Evolutionary conservation across 2,113 vertebrate species (phyloP), one percentile per base, ranked within the genome.

Genomic region (Lamprotornis superbus): DNA sequence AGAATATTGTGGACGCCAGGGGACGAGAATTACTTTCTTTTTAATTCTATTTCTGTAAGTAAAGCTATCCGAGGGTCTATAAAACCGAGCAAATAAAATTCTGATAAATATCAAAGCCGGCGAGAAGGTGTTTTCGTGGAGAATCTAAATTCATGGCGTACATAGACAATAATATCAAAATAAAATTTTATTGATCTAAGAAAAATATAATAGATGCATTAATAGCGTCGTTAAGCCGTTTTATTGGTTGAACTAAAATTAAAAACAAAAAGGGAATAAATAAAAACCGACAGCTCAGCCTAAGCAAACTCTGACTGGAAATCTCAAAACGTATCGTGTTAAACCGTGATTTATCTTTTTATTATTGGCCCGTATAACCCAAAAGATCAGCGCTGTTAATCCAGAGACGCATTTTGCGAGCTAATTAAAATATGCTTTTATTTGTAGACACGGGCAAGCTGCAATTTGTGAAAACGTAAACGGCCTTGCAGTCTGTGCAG

Each of bases 361-460:
- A 86, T 95, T 95, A 94, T 95, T 95, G 94, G 88, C 90, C 95
- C 12, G 24, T 88, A 96, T 77, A 94, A 94, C 94, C 84, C 80
- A 52, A 95, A 96, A 97, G 89, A 96, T 96, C 89, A 94, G 56
- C 79, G 25, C 56, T 93, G 95, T 96, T 97, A 97, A 97, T 93
- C 88, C 80, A 71, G 83, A 84, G 87, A 76, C 60, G 52, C 47
- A 46, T 90, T 94, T 90, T 90, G 94, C 28, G 39, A 96, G 87
- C 65, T 95, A 96, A 96, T 97, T 97, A 96, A 96, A 95, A 86
- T 91, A 94, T 95, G 79, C 40, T 96, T 96, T 95, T 87, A 95
- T 96, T 95, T 95, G 94, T 87, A 90, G 94, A 64, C 73, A 44
- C 31, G 37, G 79, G 89, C 47, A 87, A 95, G 83, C 81, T 82